These are phyloP conservation scores for Naja naja DNA, from an alignment of 2,113 vertebrate genomes.

Conservation along the genomic window DNA sequence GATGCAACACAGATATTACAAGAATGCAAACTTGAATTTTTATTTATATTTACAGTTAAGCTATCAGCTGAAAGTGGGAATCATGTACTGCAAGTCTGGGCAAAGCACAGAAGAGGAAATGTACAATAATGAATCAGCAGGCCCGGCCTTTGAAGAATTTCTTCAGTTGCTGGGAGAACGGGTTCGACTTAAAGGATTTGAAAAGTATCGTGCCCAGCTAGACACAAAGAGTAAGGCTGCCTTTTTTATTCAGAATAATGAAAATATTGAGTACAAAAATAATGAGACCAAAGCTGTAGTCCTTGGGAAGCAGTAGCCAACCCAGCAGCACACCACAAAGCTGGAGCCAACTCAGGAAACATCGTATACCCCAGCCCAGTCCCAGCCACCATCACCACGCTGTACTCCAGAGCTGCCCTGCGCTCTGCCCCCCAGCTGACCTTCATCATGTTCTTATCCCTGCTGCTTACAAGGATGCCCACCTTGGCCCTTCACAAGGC, in stretches of 20 bases:
- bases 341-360: neutral
- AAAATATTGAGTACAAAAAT: neutral
- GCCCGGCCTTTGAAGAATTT: slow-evolving; percentile 91
- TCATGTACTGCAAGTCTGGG: slow-evolving; percentile 93
- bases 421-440: neutral
- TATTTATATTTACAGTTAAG: slow-evolving; percentile 77
- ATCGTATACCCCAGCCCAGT: neutral
- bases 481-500: neutral
- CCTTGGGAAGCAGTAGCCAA: neutral
- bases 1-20: neutral
- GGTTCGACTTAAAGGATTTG: slow-evolving; percentile 92
- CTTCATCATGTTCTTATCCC: neutral
- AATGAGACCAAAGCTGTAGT: neutral
- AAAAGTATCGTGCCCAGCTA: slow-evolving; percentile 93
- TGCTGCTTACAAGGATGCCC: neutral
- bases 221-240: slow-evolving; percentile 92
- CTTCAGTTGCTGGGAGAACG: slow-evolving; percentile 91
- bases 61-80: slow-evolving; percentile 93
- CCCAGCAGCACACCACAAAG: neutral
- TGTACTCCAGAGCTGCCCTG: neutral
- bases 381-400: neutral
- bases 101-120: slow-evolving; percentile 95
- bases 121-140: slow-evolving; percentile 93
- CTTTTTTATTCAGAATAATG: slow-evolving; percentile 1
- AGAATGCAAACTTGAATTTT: neutral